Evolutionary conservation across 2,888 invertebrate genomes (phyloP).

Genomic region (Leptopilina myrica): DNA sequence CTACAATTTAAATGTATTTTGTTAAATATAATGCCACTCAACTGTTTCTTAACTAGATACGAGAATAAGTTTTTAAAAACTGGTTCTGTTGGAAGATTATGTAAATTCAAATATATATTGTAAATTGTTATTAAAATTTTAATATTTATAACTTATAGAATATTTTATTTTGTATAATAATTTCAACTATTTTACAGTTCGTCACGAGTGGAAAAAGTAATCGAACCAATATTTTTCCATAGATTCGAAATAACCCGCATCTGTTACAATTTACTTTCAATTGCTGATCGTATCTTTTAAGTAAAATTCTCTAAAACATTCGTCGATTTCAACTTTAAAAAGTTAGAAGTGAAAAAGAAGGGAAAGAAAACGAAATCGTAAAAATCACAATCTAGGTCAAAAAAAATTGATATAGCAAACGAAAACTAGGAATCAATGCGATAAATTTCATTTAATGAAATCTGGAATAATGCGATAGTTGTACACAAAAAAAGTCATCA

Average conservation of each 20-base stretch:
- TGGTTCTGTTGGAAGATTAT: background rate
- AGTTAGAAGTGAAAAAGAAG: slow-evolving; percentile 53
- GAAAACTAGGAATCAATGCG: slow-evolving; percentile 41
- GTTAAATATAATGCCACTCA: background rate
- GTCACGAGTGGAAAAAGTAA: slow-evolving; percentile 49
- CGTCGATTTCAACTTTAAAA: slow-evolving; percentile 55
- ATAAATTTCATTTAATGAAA: too few relatives aligned
- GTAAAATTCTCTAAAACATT: slow-evolving; percentile 51
- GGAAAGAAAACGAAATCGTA: slow-evolving; percentile 57
- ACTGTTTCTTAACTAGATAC: background rate
- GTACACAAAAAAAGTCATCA: too few relatives aligned
- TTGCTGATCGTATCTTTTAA: slow-evolving; percentile 58
- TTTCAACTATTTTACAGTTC: background rate
- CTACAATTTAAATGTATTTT: background rate
- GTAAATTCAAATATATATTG: too few relatives aligned
- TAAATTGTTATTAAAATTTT: too few relatives aligned
- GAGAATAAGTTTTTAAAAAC: background rate
- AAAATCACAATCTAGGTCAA: slow-evolving; percentile 43
- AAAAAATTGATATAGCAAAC: slow-evolving; percentile 41
- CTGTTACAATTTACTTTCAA: slow-evolving; percentile 65
- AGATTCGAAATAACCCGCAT: slow-evolving; percentile 61
- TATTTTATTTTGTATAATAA: too few relatives aligned
- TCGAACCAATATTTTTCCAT: slow-evolving; percentile 56
- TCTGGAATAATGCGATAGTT: too few relatives aligned
- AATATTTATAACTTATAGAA: too few relatives aligned